These are phyloP conservation scores for Cyclophora punctaria DNA, from an alignment of 2,888 invertebrate species.

Conservation along the genomic window DNA sequence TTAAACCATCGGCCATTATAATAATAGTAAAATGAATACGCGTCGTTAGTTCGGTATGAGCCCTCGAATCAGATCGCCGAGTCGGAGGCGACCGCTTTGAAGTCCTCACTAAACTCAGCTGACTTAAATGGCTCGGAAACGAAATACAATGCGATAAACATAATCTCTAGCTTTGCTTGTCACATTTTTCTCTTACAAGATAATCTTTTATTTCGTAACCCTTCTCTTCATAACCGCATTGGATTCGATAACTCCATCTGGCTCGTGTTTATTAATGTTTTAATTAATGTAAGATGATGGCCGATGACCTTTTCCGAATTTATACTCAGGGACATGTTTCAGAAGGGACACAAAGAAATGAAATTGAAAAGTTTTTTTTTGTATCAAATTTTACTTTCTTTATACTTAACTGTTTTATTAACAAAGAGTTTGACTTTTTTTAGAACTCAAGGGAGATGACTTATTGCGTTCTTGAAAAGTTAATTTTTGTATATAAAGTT, in stretches of 20 bases:
- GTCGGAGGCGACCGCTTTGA: slow-evolving; percentile 26
- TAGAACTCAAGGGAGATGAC: no score
- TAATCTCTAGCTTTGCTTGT: slow-evolving; percentile 20
- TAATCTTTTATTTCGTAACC: slow-evolving; percentile 18
- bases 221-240: slow-evolving; percentile 9
- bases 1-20: no score
- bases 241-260: slow-evolving; percentile 2
- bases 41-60: slow-evolving; percentile 18
- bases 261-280: slow-evolving; percentile 2
- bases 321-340: no score
- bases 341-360: no score
- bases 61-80: slow-evolving; percentile 20
- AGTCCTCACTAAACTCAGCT: slow-evolving; percentile 21
- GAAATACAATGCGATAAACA: slow-evolving; percentile 28
- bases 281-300: no score
- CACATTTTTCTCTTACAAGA: slow-evolving; percentile 23
- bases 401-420: no score
- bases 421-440: no score
- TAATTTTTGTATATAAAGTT: no score
- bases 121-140: slow-evolving; percentile 32
- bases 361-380: no score
- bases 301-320: no score
- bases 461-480: no score
- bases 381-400: no score
- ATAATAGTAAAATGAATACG: slow-evolving; percentile 9